Conservation (phyloP, 1,140 invertebrate genomes). For the Trachymyrmex cornetzi region DNA sequence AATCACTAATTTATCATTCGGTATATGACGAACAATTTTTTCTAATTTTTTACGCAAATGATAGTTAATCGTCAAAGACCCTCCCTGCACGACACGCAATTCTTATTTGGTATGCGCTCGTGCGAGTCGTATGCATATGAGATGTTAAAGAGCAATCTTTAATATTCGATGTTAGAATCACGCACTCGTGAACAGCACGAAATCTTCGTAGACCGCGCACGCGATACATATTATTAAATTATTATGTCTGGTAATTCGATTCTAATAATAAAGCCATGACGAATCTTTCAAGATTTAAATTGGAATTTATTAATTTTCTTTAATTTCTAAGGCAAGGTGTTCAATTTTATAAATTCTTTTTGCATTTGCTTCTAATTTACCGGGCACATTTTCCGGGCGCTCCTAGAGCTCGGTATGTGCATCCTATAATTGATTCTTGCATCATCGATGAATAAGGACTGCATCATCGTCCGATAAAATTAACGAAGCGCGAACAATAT, state of each 20-base stretch:
- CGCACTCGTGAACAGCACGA: slow-evolving; percentile 19
- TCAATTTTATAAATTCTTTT: not conserved
- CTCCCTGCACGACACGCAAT: not conserved
- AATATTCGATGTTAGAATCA: slow-evolving; percentile 29
- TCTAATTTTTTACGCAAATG: slow-evolving; percentile 16
- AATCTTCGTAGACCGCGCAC: not conserved
- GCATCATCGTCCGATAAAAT: slow-evolving; percentile 11
- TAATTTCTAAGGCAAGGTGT: not conserved
- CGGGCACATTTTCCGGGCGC: not conserved
- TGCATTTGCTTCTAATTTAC: not conserved
- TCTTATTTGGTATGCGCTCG: slow-evolving; percentile 29
- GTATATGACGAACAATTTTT: not conserved
- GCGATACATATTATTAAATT: slow-evolving; percentile 12
- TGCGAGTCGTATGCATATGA: slow-evolving; percentile 42
- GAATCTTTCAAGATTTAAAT: slow-evolving; percentile 18
- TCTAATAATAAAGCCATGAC: not conserved
- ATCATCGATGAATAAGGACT: slow-evolving; percentile 18
- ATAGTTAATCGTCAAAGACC: not conserved
- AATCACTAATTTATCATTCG: not conserved
- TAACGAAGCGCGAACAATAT: slow-evolving; percentile 22
- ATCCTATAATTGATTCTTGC: slow-evolving; percentile 33
- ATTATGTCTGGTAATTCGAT: not conserved
- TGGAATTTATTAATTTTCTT: not conserved
- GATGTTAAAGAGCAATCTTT: slow-evolving; percentile 58
- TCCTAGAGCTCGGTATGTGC: not conserved